These are phyloP conservation scores for Melanotaenia maccullochi DNA, from an alignment of 2,797 vertebrate genomes.

Conservation along the genomic window DNA sequence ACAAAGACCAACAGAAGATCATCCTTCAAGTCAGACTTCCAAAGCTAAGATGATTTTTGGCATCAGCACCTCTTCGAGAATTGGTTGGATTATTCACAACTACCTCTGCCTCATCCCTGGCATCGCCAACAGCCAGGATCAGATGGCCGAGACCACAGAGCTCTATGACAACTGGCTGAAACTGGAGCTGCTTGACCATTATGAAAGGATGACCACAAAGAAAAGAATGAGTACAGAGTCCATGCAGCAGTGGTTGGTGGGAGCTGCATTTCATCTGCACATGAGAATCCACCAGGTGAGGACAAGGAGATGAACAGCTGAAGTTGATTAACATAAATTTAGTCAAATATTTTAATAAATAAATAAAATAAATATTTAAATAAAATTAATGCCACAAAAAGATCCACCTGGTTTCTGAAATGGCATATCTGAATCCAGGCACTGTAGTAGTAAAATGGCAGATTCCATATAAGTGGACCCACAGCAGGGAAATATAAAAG, in stretches of 20 bases:
- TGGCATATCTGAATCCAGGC: too few relatives aligned
- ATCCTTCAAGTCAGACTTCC: not conserved
- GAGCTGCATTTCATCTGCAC: constrained; percentile 75
- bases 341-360: not conserved
- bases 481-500: too few relatives aligned
- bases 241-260: constrained; percentile 75
- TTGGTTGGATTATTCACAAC: constrained; percentile 63
- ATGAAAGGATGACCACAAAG: constrained; percentile 71
- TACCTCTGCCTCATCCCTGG: constrained; percentile 62
- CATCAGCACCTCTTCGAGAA: constrained; percentile 64
- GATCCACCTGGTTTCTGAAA: not conserved
- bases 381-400: not conserved
- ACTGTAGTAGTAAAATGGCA: too few relatives aligned
- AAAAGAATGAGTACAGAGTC: constrained; percentile 75
- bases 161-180: constrained; percentile 67
- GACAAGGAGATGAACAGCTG: not conserved
- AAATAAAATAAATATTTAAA: not conserved
- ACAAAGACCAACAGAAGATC: constrained; percentile 15
- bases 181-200: constrained; percentile 75
- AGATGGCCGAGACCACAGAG: constrained; percentile 69
- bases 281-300: constrained; percentile 76
- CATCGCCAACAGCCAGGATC: constrained; percentile 56
- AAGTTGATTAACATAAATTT: not conserved
- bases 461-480: too few relatives aligned
- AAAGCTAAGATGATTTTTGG: constrained; percentile 58